phyloP scores from a whole-genome alignment of 2,797 vertebrate genomes.

The Acanthurus leucopareius region DNA sequence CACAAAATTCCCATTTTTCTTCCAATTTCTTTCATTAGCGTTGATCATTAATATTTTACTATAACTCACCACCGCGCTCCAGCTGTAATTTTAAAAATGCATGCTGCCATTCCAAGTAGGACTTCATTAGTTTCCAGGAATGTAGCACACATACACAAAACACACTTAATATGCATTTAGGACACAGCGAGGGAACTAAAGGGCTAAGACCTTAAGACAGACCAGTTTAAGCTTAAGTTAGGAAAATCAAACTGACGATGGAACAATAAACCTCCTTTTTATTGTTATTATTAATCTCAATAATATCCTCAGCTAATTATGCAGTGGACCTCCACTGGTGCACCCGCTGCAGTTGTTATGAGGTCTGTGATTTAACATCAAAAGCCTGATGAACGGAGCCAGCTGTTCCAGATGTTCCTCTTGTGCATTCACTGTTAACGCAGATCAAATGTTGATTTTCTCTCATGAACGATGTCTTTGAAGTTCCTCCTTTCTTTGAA shows the following conservation, averaged over 20 bases:
- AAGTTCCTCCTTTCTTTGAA: constrained; percentile 29
- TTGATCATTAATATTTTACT: constrained; percentile 11
- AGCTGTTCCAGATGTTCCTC: constrained; percentile 39
- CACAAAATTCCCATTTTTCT: not conserved
- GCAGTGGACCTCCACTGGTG: not conserved
- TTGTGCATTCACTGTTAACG: constrained; percentile 51
- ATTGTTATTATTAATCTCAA: not conserved
- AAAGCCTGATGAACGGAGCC: constrained; percentile 49
- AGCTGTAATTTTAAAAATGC: constrained; percentile 27
- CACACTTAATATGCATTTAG: constrained; percentile 52
- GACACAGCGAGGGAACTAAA: constrained; percentile 32
- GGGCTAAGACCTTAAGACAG: not conserved
- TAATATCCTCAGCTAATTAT: constrained; percentile 17
- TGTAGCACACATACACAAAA: constrained; percentile 23
- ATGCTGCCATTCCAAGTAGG: constrained; percentile 6
- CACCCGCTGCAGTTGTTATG: constrained; percentile 32
- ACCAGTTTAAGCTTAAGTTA: not conserved
- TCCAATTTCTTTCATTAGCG: not conserved
- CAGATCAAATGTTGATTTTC: constrained; percentile 45
- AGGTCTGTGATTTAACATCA: constrained; percentile 58
- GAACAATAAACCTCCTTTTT: not conserved
- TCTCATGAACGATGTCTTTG: constrained; percentile 63
- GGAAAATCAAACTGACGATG: not conserved
- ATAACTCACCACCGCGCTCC: not conserved
- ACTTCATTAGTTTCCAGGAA: constrained; percentile 14